These are phyloP conservation scores for Phylloscopus collybita DNA, from an alignment of 2,797 vertebrate genomes.

Conservation along the genomic window DNA sequence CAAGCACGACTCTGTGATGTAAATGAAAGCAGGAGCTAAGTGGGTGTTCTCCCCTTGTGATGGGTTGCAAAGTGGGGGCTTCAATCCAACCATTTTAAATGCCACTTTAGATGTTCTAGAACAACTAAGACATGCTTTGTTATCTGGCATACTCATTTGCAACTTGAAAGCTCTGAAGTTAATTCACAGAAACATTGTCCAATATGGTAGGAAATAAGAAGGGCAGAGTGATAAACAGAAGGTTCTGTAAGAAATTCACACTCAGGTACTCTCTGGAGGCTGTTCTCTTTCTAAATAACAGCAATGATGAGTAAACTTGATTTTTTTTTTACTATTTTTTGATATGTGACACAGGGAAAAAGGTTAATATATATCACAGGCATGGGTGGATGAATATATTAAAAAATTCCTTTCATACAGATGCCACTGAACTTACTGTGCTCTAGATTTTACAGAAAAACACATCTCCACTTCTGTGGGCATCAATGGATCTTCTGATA, in stretches of 20 bases:
- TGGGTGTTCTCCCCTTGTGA: rapidly evolving
- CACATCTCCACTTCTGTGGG: background rate
- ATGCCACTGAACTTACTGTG: background rate
- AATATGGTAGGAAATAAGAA: background rate
- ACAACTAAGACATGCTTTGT: background rate
- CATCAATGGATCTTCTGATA: background rate
- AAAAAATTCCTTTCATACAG: background rate
- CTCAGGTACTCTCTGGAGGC: background rate
- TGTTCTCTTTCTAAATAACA: background rate
- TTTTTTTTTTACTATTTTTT: background rate
- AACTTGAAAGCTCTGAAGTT: background rate
- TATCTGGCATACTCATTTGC: background rate
- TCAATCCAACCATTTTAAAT: background rate
- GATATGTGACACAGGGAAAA: background rate
- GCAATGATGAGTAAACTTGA: background rate
- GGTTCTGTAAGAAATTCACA: background rate
- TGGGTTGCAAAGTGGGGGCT: background rate
- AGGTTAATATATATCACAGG: background rate
- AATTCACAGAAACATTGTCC: background rate
- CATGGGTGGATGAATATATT: background rate
- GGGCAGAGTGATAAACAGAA: background rate
- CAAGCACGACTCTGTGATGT: background rate
- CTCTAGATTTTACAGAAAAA: background rate
- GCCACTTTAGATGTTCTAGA: background rate
- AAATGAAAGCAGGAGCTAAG: background rate